A percentile compares a stretch with the other conserved stretches of the same genome.
These are phyloP conservation scores for Eurytoma californica DNA, from an alignment of 2,888 invertebrate genomes.

Conservation along the genomic window DNA sequence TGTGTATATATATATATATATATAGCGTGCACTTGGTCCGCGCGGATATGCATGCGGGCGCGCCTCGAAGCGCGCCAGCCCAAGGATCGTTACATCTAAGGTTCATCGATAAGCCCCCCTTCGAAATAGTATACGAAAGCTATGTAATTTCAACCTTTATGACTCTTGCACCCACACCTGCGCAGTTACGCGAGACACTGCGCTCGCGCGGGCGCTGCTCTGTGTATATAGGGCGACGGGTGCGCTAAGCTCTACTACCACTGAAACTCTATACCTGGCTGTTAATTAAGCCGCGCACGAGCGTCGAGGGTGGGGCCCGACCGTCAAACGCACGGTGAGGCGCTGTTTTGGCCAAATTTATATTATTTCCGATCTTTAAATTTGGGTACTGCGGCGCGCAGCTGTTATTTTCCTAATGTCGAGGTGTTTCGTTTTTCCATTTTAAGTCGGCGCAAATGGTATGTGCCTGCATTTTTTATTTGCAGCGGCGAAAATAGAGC, in stretches of 20 bases:
- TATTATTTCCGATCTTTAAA: conserved; percentile 8
- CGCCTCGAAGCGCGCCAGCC: conserved; percentile 18
- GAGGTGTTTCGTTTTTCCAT: no score
- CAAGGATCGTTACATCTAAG: conserved; percentile 59
- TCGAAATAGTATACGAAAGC: conserved; percentile 57
- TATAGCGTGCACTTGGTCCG: no score
- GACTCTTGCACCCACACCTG: conserved; percentile 48
- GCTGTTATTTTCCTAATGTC: no score
- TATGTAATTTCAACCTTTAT: conserved; percentile 65
- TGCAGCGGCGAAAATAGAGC: no score
- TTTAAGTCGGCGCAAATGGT: no score
- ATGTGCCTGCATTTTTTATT: no score
- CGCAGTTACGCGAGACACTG: not conserved
- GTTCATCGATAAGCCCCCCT: conserved; percentile 60
- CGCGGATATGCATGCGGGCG: not conserved
- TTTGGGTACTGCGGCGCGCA: no score
- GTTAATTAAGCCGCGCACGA: conserved; percentile 55
- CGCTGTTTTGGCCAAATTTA: conserved; percentile 3
- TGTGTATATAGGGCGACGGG: not conserved
- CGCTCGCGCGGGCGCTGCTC: not conserved
- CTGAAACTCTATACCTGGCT: conserved; percentile 63
- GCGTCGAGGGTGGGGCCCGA: not conserved
- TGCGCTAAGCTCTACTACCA: conserved; percentile 34
- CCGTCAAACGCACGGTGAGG: conserved; percentile 34
- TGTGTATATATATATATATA: no score